Conservation (phyloP, 2,113 vertebrate species). For the Heterotilapia buettikoferi region DNA sequence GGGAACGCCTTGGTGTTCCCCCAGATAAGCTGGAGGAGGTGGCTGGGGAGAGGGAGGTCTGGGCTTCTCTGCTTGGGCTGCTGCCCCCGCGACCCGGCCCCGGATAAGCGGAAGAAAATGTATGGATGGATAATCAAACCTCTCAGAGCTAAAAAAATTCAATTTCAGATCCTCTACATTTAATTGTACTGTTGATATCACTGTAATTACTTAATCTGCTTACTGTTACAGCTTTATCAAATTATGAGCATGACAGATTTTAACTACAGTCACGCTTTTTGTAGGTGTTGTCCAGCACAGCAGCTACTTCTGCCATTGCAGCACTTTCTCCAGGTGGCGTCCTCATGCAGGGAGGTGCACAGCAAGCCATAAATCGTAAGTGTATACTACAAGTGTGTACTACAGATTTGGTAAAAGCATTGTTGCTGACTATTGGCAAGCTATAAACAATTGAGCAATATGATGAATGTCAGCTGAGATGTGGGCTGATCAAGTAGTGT, state of each 20-base stretch:
- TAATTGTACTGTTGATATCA: not conserved
- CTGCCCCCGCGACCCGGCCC: not conserved
- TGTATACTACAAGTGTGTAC: not conserved
- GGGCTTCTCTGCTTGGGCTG: not conserved
- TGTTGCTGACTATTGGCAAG: not conserved
- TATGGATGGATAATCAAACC: not conserved
- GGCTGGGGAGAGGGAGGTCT: not conserved
- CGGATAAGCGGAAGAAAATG: not conserved
- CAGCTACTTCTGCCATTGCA: constrained; percentile 85
- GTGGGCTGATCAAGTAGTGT: not conserved
- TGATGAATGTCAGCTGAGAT: not conserved
- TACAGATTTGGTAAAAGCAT: not conserved
- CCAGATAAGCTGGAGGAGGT: not conserved
- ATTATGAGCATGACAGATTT: not conserved
- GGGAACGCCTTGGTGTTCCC: not conserved
- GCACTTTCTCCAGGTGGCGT: constrained; percentile 91
- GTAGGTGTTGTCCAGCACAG: constrained; percentile 89
- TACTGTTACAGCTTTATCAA: not conserved
- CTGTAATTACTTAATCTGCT: not conserved
- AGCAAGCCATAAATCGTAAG: constrained; percentile 96
- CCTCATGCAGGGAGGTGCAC: constrained; percentile 89
- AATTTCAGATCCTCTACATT: not conserved
- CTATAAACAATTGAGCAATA: not conserved
- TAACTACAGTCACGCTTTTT: not conserved
- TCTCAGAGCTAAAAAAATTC: not conserved